Evolutionary conservation across 1,140 invertebrate species (phyloP), one percentile per base, ranked within the genome.

Genomic region (Idris sp.): DNA sequence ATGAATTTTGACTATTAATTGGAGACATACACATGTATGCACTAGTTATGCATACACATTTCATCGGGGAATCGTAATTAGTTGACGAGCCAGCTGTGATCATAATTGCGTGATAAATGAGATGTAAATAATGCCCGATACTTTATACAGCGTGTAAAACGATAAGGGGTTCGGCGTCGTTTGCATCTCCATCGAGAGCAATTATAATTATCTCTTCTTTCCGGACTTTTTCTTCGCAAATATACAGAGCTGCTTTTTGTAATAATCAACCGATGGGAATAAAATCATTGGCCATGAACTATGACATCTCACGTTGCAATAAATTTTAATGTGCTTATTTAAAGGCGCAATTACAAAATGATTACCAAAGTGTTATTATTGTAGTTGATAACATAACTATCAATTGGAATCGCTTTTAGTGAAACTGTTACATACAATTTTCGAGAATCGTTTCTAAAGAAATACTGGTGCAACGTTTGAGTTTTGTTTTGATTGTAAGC

Each of bases 181-280:
- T 22, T 35, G 31, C 41, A 51, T 72, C 46, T 56, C 64, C 44
- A 10, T 7, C 2, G 53, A 38, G 40, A 13, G n/a, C 7, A 56
- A 58, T 72, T 41, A 62, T 74, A 36, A 62, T 62, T 22, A 4
- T 22, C 19, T 2, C 19, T 35, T 62, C 36, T 56, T 62, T 74
- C 61, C 48, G 54, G 54, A 67, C 71, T 74, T 74, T 74, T 74
- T 61, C 61, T 62, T 25, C 40, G 49, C 14, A 53, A 74, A 46
- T 67, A 31, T 11, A 4, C 16, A 18, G 25, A 31, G 43, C 67
- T 74, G 58, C n/a, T n/a, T n/a, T n/a, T n/a, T n/a, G n/a, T n/a
- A n/a, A 61, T 61, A 74, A 74, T 67, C 61, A 59, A 26, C 16
- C 15, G 53, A 54, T 38, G 46, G 15, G 38, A 54, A 53, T 59